Base-by-base conservation (phyloP, 2,888 invertebrate genomes). In the Neria commutata region DNA sequence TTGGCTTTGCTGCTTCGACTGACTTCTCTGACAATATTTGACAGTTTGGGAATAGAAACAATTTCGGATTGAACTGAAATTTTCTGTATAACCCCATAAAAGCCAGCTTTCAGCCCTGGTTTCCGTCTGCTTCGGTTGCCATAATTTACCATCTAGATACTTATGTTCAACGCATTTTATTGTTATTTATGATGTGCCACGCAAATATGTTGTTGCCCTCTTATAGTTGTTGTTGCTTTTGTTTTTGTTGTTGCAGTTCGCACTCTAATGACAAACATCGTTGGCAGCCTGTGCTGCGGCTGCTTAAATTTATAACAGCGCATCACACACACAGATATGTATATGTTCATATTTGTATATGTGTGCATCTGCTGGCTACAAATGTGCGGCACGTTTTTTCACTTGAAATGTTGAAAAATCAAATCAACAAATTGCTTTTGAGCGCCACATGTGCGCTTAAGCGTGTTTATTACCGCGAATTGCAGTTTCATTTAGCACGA, bases 141-240 rank as follows among this genome's bases (percentile, higher is more conserved):
- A 29, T 49, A 29, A 25, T 29, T 49, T 49, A 16, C 5, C 17
- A 37, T 37, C n/a, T 37, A 37, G n/a, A 8, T 37, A 45, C 19
- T 19, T 6, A 17, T 3, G 3, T 21, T n/a, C 24, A 46, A 10
- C n/a, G n/a, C 24, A 23, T 46, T 46, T 23, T 24, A 24, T 46
- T 40, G 40, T 51, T 51, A 51, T 51, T 51, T 51, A 51, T 37
- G 51, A 51, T 24, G 24, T 51, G 51, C 40, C 51, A 51, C n/a
- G 51, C 51, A 51, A 51, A 51, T 51, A 51, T 34, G 51, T 51
- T 51, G n/a, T n/a, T 45, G 16, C 19, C 21, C 19, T 6, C 1
- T 19, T 23, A 17, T 23, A 11, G 3, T 46, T 19, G 46, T 19
- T 46, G 46, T 51, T 37, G 40, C 24, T 40, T n/a, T 40, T 49